Evolutionary conservation across 2,888 invertebrate genomes (phyloP), one percentile per base, ranked within the genome.

Genomic region (Liodrosophila aerea): DNA sequence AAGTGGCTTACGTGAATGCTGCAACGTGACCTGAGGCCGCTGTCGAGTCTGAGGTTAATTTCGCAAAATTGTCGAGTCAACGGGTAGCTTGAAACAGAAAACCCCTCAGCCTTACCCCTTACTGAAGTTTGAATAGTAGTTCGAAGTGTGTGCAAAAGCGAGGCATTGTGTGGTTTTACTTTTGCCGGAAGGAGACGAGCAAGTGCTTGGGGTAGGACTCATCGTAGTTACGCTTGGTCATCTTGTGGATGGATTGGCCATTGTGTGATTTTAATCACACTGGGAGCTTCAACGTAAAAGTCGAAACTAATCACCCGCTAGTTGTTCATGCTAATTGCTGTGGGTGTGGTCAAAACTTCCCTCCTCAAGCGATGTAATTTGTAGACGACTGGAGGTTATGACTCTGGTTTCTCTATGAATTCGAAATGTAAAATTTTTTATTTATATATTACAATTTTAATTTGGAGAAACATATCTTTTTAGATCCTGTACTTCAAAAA

Each of bases 1-100:
- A 73, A 83, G 77, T 76, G 77, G 77, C 74, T 76, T 80, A 76
- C 61, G 76, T 83, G 73, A 46, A 73, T 37, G 73, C 54, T 57
- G 83, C 78, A 81, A 87, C 81, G 76, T 86, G 86, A 87, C 86
- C 86, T 78, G 69, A 76, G 87, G 86, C 84, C 73, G 77, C 73
- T 70, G 68, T 60, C 74, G 69, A 80, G 72, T 72, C 74, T 82
- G 83, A 78, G 87, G 86, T 87, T 86, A 87, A 87, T 87, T 87
- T 86, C 64, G 86, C 70, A 86, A 83, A 83, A 82, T 85, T 82
- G 86, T 83, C 84, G 81, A 82, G 81, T 84, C 86, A 85, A 81
- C 80, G 86, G 64, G 80, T 83, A 64, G 45, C 52, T 13, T 29
- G 18, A 22, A 13, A 18, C 33, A 15, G 15, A 11, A 15, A 8